Conservation (phyloP, 1,140 invertebrate genomes). For the Nasonia longicornis region DNA sequence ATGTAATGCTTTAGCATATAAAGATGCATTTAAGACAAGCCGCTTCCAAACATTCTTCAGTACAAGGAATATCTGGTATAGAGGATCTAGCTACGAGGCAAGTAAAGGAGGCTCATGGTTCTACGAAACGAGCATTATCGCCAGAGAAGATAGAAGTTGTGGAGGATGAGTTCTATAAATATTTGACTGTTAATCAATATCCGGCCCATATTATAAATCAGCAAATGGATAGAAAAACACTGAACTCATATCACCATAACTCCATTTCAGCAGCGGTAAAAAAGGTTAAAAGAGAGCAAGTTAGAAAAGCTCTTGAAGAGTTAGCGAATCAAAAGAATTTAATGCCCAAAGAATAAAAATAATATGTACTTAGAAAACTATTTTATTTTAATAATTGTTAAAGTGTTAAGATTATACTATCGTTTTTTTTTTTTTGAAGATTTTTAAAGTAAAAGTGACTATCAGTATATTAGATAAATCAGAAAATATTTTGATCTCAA, state of each 20-base stretch:
- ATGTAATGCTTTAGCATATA: neutral
- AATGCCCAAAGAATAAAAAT: neutral
- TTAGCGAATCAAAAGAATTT: neutral
- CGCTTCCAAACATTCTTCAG: neutral
- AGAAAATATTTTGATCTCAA: neutral
- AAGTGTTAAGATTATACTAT: neutral
- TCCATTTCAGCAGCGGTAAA: neutral
- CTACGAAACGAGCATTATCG: neutral
- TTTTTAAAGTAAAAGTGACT: neutral
- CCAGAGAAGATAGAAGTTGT: neutral
- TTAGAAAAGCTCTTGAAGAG: neutral
- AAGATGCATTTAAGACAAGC: neutral
- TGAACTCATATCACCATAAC: neutral
- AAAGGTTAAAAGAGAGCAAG: neutral
- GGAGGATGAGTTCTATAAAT: neutral
- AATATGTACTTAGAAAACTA: no score
- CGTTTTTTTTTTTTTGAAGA: neutral
- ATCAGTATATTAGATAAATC: neutral
- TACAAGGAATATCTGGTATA: neutral
- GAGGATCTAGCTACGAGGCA: neutral
- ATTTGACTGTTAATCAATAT: neutral
- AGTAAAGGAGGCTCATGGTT: neutral
- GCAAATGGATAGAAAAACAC: neutral
- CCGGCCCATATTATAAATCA: neutral
- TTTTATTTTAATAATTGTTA: neutral